Conservation (phyloP, 2,888 invertebrate species). For the Phortica magna region DNA sequence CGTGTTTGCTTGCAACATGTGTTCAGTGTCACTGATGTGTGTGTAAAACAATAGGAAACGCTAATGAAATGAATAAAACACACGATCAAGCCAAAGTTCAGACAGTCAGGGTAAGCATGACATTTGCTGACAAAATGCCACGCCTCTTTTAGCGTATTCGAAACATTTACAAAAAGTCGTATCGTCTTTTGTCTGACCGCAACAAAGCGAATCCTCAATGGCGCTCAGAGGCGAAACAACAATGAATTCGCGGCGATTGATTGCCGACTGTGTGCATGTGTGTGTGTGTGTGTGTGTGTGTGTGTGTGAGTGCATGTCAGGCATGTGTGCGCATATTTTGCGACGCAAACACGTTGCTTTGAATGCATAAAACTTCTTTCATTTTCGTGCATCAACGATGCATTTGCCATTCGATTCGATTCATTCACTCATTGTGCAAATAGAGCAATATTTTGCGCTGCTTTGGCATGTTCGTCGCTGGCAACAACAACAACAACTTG, state of each 20-base stretch:
- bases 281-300: slow-evolving; percentile 12
- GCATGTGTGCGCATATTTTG: slow-evolving; percentile 20
- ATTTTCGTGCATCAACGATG: neutral
- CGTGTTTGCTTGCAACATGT: neutral
- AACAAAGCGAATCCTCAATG: too few relatives aligned
- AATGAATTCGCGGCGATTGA: too few relatives aligned
- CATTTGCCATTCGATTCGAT: neutral
- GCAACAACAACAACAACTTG: neutral
- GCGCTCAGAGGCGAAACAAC: too few relatives aligned
- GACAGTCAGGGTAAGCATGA: too few relatives aligned
- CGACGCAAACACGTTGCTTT: neutral
- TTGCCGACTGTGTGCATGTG: neutral
- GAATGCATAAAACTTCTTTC: slow-evolving; percentile 9
- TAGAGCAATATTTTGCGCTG: neutral
- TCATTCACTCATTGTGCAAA: slow-evolving; percentile 12
- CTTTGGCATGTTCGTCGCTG: neutral
- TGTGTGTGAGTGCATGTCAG: slow-evolving; percentile 9
- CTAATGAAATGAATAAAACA: too few relatives aligned
- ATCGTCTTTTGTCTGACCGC: too few relatives aligned
- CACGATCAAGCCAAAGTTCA: too few relatives aligned
- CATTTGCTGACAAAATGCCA: too few relatives aligned
- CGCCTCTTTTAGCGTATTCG: too few relatives aligned
- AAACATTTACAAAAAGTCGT: too few relatives aligned
- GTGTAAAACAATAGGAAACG: too few relatives aligned
- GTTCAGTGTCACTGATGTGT: neutral